Conservation (phyloP, 2,888 invertebrate species). For the Brachypalpus laphriformis region DNA sequence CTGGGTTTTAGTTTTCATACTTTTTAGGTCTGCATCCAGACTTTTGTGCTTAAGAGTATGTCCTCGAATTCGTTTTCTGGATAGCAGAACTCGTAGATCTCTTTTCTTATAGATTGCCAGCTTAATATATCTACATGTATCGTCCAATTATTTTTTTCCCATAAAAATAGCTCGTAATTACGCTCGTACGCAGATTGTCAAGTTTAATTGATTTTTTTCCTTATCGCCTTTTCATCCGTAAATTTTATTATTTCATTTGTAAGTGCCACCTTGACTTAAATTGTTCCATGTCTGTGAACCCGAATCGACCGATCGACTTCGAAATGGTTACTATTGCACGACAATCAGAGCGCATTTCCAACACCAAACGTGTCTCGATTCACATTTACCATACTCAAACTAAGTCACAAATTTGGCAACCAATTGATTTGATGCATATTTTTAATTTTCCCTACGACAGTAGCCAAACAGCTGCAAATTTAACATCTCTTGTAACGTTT, state of each 20-base stretch:
- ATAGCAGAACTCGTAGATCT: no score
- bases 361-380: constrained; percentile 41
- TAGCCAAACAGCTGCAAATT: constrained; percentile 7
- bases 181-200: constrained; percentile 16
- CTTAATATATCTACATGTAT: no score
- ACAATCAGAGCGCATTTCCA: constrained; percentile 1
- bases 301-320: constrained; percentile 22
- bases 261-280: constrained; percentile 61
- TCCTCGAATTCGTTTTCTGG: no score
- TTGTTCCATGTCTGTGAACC: constrained; percentile 51
- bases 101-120: no score
- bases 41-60: no score
- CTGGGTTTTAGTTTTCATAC: no score
- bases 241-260: constrained; percentile 1
- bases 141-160: no score
- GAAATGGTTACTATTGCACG: constrained; percentile 26
- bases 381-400: background rate
- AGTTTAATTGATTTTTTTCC: constrained; percentile 45
- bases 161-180: no score
- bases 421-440: constrained; percentile 16
- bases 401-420: background rate
- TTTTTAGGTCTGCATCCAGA: no score
- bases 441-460: constrained; percentile 25
- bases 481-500: background rate
- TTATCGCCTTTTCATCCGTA: background rate